Evolutionary conservation across 92 coral and sea anemone genomes (phyloP), one percentile per base, ranked within the genome.

Genomic region (Palythoa grandiflora): DNA sequence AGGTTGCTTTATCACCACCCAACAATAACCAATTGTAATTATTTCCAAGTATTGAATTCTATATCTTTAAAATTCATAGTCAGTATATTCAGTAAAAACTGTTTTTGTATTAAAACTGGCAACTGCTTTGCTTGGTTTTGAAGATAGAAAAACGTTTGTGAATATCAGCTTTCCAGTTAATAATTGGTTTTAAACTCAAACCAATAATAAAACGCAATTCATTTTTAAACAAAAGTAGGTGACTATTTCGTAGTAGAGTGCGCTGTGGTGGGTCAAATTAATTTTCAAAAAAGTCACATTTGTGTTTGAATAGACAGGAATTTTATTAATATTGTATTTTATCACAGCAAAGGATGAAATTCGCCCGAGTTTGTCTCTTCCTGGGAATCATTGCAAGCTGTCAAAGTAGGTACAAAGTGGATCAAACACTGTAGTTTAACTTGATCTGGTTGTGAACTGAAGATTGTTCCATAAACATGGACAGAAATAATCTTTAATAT

Each of bases 331-430:
- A 16, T 14, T 16, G 4, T 13, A 35, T 55, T 5, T n/a, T 28
- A 6, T 40, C 44, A 21, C 65, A 8, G 53, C 40, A n/a, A 36
- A 79, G 14, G 84, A 79, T 79, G 84, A 39, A 20, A 21, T 14
- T 21, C 37, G 12, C 17, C 16, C 19, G 38, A 39, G 17, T 60
- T 60, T 40, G 38, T 19, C 73, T 61, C 9, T 54, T 79, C 7
- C 50, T 79, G 72, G 84, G 73, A 79, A 61, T 79, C 84, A 17
- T 79, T 17, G 54, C 54, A 50, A 16, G 11, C 47, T 20, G 38
- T 13, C 84, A 79, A 28, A 9, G 84, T 79, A 79, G 61, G 84
- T 79, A 79, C 14, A 21, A 10, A 15, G 20, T 47, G 8, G 16
- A 5, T 14, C n/a, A 36, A 15, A 9, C 38, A 1, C 39, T 36